Evolutionary conservation across 2,797 vertebrate species (phyloP), one percentile per base, ranked within the genome.

Genomic region (Borostomias antarcticus): DNA sequence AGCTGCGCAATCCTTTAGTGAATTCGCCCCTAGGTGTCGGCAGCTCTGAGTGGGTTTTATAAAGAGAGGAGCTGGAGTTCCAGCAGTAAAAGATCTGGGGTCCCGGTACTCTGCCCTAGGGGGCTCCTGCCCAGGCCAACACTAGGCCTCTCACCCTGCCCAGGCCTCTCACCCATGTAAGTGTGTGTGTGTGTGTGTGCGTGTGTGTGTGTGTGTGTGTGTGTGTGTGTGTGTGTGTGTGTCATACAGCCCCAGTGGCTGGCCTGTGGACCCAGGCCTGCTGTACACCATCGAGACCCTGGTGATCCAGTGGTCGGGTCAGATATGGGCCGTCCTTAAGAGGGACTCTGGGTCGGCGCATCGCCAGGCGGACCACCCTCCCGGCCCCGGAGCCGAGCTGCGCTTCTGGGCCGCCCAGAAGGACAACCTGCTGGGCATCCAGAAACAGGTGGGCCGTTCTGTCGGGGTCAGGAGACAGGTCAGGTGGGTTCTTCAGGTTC

Each of bases 331-430:
- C 10, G 82, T 92, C 37, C 88, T 93, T 80, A 90, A 88, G 80
- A 81, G 85, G 82, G 86, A 90, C 80, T 93, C 89, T 4, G 79
- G 85, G 51, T 69, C 75, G 47, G 62, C 85, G 35, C 69, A 89
- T 66, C 87, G 73, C 28, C 77, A 64, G 63, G 86, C 82, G 69
- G 88, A 92, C 78, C 87, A 93, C 45, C 76, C 78, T n/a, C n/a
- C n/a, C 0, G 86, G 90, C 25, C 91, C 88, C 77, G 83, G 48
- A 3, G 79, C 75, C 58, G 94, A 95, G 85, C 89, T 93, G 64
- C 89, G 90, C 50, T 95, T 94, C 85, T 95, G 92, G 91, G 61
- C 88, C 66, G 87, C 74, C 40, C 85, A 90, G 67, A 93, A 79
- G 70, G 66, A 87, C 73, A 90, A 93, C 81, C 87, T 94, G 23